phyloP scores from a whole-genome alignment of 1,140 invertebrate genomes.

The Drosophila seguyi region DNA sequence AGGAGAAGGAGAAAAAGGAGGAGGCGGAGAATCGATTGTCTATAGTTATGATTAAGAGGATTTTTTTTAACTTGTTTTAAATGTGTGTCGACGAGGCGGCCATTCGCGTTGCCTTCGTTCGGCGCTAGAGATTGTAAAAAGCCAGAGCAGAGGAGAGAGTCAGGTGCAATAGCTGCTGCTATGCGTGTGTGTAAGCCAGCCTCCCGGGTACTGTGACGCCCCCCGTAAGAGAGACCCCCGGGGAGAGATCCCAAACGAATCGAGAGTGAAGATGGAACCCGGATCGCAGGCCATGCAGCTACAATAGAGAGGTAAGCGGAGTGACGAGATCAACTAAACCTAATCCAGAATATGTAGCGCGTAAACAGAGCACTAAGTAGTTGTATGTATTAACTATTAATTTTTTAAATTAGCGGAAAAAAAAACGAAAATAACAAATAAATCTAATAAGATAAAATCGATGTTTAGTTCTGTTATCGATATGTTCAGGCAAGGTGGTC shows the following conservation, averaged over 20 bases:
- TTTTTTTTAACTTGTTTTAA: slow-evolving; percentile 40
- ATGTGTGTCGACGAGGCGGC: slow-evolving; percentile 5
- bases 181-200: neutral
- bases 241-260: slow-evolving; percentile 3
- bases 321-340: slow-evolving; percentile 67
- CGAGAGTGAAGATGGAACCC: neutral
- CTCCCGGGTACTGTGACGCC: slow-evolving; percentile 32
- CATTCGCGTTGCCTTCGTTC: too few relatives aligned
- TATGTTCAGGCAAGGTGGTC: neutral
- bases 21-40: slow-evolving; percentile 15
- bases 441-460: slow-evolving; percentile 52
- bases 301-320: slow-evolving; percentile 11
- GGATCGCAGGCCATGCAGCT: slow-evolving; percentile 20
- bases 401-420: slow-evolving; percentile 70
- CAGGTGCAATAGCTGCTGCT: slow-evolving; percentile 32
- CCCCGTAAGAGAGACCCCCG: neutral
- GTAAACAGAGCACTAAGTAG: slow-evolving; percentile 80
- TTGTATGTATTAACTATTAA: slow-evolving; percentile 70
- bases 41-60: slow-evolving; percentile 47
- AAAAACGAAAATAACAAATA: slow-evolving; percentile 63
- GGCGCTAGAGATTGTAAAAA: slow-evolving; percentile 31
- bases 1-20: too few relatives aligned
- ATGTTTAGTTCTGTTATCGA: neutral
- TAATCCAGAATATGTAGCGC: slow-evolving; percentile 73
- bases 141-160: slow-evolving; percentile 17